phyloP scores from a whole-genome alignment of 2,888 invertebrate genomes.

The Aporophyla lueneburgensis region DNA sequence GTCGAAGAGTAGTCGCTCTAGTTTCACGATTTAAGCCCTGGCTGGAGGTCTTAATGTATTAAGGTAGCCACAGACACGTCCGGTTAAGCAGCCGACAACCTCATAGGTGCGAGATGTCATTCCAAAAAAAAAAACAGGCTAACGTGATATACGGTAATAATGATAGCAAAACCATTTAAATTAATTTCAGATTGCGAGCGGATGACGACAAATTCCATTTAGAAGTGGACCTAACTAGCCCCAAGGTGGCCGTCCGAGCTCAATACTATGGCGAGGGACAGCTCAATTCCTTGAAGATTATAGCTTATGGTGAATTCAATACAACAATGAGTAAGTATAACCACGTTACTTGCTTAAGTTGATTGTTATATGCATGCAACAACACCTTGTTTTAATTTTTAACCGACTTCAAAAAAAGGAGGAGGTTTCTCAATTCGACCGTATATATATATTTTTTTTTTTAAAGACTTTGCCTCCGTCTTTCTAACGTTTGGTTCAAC shows the following conservation, averaged over 20 bases:
- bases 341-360: background rate
- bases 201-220: conserved; percentile 90
- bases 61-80: too few species aligned
- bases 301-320: conserved; percentile 91
- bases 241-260: conserved; percentile 90
- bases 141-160: background rate
- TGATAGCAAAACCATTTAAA: background rate
- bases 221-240: conserved; percentile 91
- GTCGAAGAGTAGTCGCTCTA: too few species aligned
- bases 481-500: background rate
- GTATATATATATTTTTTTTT: too few species aligned
- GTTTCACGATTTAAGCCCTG: too few species aligned
- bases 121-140: too few species aligned
- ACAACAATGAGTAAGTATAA: conserved; percentile 91
- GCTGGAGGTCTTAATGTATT: too few species aligned
- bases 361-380: background rate
- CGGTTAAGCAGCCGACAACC: too few species aligned
- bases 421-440: too few species aligned
- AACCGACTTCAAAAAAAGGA: too few species aligned
- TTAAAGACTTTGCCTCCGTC: background rate
- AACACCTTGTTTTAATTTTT: too few species aligned
- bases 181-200: conserved; percentile 84
- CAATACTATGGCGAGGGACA: conserved; percentile 92
- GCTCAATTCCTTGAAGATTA: conserved; percentile 91
- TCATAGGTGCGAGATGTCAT: too few species aligned